Evolutionary conservation across 2,113 vertebrate genomes (phyloP).

Genomic region (Serranochromis macrocephalus): DNA sequence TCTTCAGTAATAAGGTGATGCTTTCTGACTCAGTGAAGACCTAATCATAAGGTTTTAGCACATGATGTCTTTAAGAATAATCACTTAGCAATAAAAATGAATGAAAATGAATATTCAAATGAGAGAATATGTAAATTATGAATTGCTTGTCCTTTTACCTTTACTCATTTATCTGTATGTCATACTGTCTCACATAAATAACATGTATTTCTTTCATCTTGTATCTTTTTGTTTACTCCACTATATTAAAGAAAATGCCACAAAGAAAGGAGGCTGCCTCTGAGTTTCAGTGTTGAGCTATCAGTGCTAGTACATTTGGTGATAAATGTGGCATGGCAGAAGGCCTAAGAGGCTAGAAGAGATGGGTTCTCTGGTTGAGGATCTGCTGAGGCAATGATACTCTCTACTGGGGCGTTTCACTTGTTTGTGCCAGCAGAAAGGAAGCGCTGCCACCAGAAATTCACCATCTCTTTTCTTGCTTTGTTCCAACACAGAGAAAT

Average conservation of each 20-base stretch:
- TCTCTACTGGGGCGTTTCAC: background rate
- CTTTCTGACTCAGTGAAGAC: background rate
- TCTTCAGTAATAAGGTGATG: background rate
- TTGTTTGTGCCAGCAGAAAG: slow-evolving; percentile 23
- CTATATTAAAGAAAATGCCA: background rate
- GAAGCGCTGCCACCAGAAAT: slow-evolving; percentile 36
- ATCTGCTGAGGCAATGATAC: slow-evolving; percentile 22
- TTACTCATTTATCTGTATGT: background rate
- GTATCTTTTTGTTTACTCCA: background rate
- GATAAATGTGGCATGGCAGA: slow-evolving; percentile 50
- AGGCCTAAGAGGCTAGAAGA: slow-evolving; percentile 18
- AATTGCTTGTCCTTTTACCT: background rate
- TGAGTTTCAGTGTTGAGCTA: background rate
- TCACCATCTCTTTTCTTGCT: slow-evolving; percentile 11
- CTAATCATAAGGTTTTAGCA: background rate
- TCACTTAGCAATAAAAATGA: background rate
- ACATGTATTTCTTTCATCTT: background rate
- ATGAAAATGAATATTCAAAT: background rate
- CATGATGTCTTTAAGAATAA: background rate
- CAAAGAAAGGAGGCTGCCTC: background rate
- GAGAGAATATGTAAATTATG: background rate
- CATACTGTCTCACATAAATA: background rate
- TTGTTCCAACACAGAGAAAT: background rate
- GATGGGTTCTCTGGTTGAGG: slow-evolving; percentile 27
- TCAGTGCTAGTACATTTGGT: slow-evolving; percentile 40